Percentiles rank a stretch among this genome's conserved stretches.
phyloP scores from a whole-genome alignment of 2,113 vertebrate genomes.

The Pontoporia blainvillei region DNA sequence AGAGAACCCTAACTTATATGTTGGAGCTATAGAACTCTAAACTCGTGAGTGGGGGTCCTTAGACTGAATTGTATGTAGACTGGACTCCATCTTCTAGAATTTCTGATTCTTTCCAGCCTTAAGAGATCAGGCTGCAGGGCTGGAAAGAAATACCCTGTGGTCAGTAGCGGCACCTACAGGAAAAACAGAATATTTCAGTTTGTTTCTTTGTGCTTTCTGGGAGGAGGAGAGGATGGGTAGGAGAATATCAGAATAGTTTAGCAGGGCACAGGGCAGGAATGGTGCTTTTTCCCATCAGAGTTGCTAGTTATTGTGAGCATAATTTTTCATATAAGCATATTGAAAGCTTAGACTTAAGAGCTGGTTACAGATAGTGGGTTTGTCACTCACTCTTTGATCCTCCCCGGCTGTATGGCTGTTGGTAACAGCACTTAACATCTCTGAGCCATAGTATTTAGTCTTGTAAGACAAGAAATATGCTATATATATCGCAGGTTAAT shows the following conservation, averaged over 20 bases:
- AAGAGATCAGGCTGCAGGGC: not conserved
- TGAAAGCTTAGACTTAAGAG: not conserved
- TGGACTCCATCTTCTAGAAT: not conserved
- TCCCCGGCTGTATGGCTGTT: not conserved
- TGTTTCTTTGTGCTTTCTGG: not conserved
- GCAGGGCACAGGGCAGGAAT: not conserved
- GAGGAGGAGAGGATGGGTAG: rapidly evolving
- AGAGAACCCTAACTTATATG: not conserved
- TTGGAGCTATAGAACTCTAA: not conserved
- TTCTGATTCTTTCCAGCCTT: not conserved
- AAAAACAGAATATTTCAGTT: not conserved
- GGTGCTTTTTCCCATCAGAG: not conserved
- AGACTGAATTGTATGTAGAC: not conserved
- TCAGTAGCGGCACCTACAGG: not conserved
- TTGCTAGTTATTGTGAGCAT: not conserved
- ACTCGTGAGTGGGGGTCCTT: not conserved
- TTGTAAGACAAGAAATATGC: not conserved
- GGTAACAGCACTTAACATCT: not conserved
- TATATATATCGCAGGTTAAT: not conserved
- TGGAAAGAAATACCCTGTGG: not conserved
- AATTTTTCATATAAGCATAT: not conserved
- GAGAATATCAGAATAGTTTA: not conserved
- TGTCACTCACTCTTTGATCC: not conserved
- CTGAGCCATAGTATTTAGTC: not conserved
- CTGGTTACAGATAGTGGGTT: not conserved